These are phyloP conservation scores for Nansenia antarctica DNA, from an alignment of 2,113 vertebrate species.

Conservation along the genomic window DNA sequence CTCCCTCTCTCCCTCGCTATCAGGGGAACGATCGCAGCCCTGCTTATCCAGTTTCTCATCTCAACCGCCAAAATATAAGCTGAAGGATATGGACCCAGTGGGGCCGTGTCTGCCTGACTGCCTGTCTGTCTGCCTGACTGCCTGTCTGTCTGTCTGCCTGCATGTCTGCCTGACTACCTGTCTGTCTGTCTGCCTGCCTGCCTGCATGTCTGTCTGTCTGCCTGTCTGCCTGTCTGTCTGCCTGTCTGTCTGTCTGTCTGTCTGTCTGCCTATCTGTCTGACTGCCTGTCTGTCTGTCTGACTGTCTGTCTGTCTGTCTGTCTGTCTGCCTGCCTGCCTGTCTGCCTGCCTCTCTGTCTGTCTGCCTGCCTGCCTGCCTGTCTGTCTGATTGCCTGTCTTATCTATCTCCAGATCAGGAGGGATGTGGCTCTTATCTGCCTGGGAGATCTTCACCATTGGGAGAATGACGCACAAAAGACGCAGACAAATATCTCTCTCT, in stretches of 20 bases:
- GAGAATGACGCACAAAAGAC: slow-evolving; percentile 80
- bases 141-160: no score
- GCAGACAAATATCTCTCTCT: slow-evolving; percentile 78
- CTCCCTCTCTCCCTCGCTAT: slow-evolving; percentile 33
- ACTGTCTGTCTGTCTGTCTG: no score
- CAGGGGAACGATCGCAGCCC: slow-evolving; percentile 46
- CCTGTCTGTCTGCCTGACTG: no score
- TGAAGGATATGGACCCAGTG: slow-evolving; percentile 68
- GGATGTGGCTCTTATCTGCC: slow-evolving; percentile 65
- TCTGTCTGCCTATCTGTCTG: slow-evolving; percentile 37
- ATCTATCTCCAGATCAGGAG: slow-evolving; percentile 68
- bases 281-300: no score
- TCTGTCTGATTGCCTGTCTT: slow-evolving; percentile 38
- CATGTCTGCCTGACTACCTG: no score
- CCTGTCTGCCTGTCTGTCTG: no score
- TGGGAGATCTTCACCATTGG: slow-evolving; percentile 70
- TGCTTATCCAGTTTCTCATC: slow-evolving; percentile 65
- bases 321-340: no score
- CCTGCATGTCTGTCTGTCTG: slow-evolving; percentile 24
- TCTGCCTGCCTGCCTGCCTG: slow-evolving; percentile 43
- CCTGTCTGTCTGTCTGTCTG: no score
- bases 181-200: no score
- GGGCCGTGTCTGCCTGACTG: slow-evolving; percentile 36
- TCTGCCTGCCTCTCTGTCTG: no score
- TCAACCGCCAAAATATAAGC: slow-evolving; percentile 80